Percentiles rank a stretch among this genome's conserved stretches.
phyloP scores from a whole-genome alignment of 53 echinoderm and acorn worm species.

The Temnopleurus reevesii region DNA sequence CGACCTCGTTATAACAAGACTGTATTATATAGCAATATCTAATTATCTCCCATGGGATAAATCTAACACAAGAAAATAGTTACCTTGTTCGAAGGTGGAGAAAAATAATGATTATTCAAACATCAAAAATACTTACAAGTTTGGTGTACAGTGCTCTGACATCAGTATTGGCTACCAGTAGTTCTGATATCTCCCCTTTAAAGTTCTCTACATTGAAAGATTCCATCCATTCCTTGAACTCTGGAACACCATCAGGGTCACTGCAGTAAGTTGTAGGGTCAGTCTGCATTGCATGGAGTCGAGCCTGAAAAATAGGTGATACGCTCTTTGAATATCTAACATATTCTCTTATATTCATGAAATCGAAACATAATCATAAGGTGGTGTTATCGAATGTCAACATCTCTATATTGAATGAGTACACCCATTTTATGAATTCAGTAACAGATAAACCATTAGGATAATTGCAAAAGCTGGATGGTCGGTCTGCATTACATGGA shows the following conservation, averaged over 20 bases:
- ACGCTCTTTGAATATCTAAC: no score
- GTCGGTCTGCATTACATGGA: conserved; percentile 91
- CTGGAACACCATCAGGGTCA: conserved; percentile 83
- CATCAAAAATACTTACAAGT: conserved; percentile 68
- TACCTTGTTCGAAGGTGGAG: no score
- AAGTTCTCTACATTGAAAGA: conserved; percentile 77
- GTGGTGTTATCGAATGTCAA: no score
- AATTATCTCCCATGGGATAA: no score
- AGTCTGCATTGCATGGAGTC: conserved; percentile 90
- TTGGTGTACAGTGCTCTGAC: conserved; percentile 95
- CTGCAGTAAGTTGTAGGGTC: conserved; percentile 96
- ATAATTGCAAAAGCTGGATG: conserved; percentile 94
- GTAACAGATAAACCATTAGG: conserved; percentile 83
- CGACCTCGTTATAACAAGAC: no score
- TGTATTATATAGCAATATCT: no score
- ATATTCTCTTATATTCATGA: no score
- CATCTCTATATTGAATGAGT: conserved; percentile 77
- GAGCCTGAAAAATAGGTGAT: conserved; percentile 67
- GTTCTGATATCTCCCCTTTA: conserved; percentile 96
- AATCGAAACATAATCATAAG: no score
- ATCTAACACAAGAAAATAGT: no score
- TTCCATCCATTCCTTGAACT: conserved; percentile 78
- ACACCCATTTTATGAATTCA: conserved; percentile 78
- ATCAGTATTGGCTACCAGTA: conserved; percentile 90
- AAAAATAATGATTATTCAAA: no score